Base-by-base conservation (phyloP, 1,140 invertebrate genomes). In the Cecropterus lyciades region DNA sequence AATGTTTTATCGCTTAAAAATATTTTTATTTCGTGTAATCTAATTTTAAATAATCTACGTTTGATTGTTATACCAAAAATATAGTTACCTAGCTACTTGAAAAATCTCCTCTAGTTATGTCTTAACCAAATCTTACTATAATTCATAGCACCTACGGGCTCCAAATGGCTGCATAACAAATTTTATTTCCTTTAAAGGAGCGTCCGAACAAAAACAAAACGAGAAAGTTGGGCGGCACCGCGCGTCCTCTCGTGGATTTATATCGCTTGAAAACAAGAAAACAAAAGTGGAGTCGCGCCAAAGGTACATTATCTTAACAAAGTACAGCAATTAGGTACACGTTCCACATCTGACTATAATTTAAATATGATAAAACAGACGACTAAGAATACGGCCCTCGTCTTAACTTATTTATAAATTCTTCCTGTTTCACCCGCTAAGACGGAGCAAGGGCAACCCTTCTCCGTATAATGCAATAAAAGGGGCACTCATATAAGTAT, bases 241-340 rank as follows among this genome's bases (percentile, higher is more conserved):
- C 70, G 69, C 83, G 81, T 82, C 79, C 79, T 84, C 71, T 77
- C 63, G 76, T 83, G 85, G 85, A 92, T 92, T 92, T 92, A 92
- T 92, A 89, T 85, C 84, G 79, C 77, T 73, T 66, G 67, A 84
- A 80, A 85, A 90, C 89, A 92, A 91, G 86, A 91, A 91, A 90
- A 91, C 88, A 91, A 92, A 92, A 92, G 89, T 92, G 87, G 85
- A 89, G 79, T 75, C 81, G 84, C 78, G 84, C 89, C 87, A 89
- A 87, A 89, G 89, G 89, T 92, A 92, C 89, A 92, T 92, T 92
- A 92, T 91, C 89, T 92, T 89, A 89, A 90, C 87, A 92, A 92
- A 92, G 89, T 91, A 91, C 83, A 84, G 89, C 89, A 92, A 92
- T 92, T 92, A 92, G 85, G 88, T 91, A 92, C 89, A 92, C 88